Base-by-base conservation (phyloP, 2,888 invertebrate species). In the Drosophila neoperkinsi region DNA sequence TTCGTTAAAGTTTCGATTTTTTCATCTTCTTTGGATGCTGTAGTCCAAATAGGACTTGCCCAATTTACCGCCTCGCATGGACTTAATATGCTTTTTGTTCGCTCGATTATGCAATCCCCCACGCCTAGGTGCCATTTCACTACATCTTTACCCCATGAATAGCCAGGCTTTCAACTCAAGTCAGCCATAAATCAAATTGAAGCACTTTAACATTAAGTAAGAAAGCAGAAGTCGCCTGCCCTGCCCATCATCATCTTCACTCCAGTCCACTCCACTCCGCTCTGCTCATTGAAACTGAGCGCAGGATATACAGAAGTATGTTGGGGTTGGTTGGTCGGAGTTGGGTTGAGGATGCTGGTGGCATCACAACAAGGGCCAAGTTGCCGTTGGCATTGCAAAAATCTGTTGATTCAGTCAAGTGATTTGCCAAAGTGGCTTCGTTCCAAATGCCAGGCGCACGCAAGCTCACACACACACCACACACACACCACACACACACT, bases 371-470 rank as follows among this genome's bases (percentile, higher is more conserved):
- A 57, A 55, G 69, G 74, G 74, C 49, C 55, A 52, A 50, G 49
- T 64, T 64, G 82, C 68, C 90, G 73, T 84, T 66, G 82, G 77
- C 80, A 90, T 84, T 72, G 88, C 85, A 78, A 62, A 84, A 88
- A 91, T 91, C 91, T 88, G 88, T 88, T 88, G 88, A 88, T 87
- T 88, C 91, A 90, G 84, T 76, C 90, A 89, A 90, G 88, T 88
- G 91, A 88, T 91, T 88, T 91, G 67, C 85, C 78, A 87, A 91
- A 91, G 91, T 91, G 90, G 91, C 91, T 82, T 91, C 91, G 91
- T 89, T 89, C 77, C 55, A 91, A 89, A 88, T 84, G 90, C 82
- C 91, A 88, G 88, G 76, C 85, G 57, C 85, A 70, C 68, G 69
- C 69, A 16, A 46, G 16, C 53, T 31, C 43, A 21, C 60, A 56